phyloP scores from a whole-genome alignment of 2,113 vertebrate species.

The Chiloscyllium plagiosum region DNA sequence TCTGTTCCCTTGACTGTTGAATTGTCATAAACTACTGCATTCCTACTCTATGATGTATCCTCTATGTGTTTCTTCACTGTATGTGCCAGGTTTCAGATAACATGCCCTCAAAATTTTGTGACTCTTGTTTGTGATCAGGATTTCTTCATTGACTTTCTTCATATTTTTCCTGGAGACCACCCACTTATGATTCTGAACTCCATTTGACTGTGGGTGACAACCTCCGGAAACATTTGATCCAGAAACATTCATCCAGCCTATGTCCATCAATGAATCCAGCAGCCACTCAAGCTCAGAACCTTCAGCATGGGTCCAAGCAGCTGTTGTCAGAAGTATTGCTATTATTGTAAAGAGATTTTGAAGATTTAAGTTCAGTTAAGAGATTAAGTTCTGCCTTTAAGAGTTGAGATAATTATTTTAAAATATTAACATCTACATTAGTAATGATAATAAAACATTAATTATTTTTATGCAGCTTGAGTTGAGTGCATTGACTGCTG shows the following conservation, averaged over 20 bases:
- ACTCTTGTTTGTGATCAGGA: not conserved
- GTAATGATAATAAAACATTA: not conserved
- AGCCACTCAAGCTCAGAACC: not conserved
- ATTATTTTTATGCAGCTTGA: constrained; percentile 48
- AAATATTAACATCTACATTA: not conserved
- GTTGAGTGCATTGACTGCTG: constrained; percentile 46
- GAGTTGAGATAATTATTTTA: not conserved
- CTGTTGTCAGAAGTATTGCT: not conserved
- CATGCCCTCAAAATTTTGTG: not conserved
- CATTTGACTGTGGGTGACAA: not conserved
- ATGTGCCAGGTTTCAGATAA: not conserved
- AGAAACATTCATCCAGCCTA: not conserved
- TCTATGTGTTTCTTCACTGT: no score
- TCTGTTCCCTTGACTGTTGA: no score
- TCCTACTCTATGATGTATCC: no score
- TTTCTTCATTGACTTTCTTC: not conserved
- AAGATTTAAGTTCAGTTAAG: not conserved
- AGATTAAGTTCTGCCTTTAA: not conserved
- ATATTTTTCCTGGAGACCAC: not conserved
- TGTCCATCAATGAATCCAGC: not conserved
- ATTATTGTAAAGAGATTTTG: not conserved
- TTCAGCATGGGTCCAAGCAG: not conserved
- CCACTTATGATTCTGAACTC: not conserved
- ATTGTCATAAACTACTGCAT: no score
- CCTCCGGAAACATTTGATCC: not conserved